Evolutionary conservation across 2,888 invertebrate species (phyloP).

Genomic region (Caenorhabditis sinica): DNA sequence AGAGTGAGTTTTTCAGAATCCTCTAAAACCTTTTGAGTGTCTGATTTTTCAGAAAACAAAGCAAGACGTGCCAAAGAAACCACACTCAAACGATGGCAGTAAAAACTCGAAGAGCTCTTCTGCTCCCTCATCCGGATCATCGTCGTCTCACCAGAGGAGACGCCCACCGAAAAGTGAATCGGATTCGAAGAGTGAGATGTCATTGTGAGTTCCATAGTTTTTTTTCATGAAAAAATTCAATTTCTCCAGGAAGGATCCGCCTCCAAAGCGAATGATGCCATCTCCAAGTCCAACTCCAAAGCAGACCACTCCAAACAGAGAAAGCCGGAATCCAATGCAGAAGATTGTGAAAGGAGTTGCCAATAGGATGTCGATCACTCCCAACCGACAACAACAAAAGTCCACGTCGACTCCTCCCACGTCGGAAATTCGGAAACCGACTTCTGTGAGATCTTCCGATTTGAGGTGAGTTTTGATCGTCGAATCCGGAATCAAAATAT

Average conservation of each 20-base stretch:
- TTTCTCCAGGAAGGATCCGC: constrained; percentile 1
- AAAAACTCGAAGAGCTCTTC: constrained; percentile 26
- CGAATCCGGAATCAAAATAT: not conserved
- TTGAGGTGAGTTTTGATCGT: constrained; percentile 7
- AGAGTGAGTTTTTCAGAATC: constrained; percentile 18
- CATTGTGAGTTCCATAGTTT: not conserved
- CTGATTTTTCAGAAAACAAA: constrained; percentile 27
- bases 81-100: constrained; percentile 10
- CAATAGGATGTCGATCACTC: constrained; percentile 1
- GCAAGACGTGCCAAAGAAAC: constrained; percentile 29
- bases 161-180: constrained; percentile 19
- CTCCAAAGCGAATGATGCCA: not conserved
- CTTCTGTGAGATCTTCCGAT: not conserved
- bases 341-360: constrained; percentile 19
- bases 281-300: no score
- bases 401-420: constrained; percentile 25
- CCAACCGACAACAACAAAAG: constrained; percentile 17
- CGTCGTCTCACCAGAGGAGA: constrained; percentile 5
- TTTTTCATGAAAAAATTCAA: not conserved
- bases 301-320: not conserved
- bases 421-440: constrained; percentile 6
- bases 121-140: not conserved
- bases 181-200: constrained; percentile 30
- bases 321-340: constrained; percentile 3
- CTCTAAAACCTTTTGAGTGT: not conserved